phyloP scores from a whole-genome alignment of 2,113 vertebrate species.

The Aldabrachelys gigantea region DNA sequence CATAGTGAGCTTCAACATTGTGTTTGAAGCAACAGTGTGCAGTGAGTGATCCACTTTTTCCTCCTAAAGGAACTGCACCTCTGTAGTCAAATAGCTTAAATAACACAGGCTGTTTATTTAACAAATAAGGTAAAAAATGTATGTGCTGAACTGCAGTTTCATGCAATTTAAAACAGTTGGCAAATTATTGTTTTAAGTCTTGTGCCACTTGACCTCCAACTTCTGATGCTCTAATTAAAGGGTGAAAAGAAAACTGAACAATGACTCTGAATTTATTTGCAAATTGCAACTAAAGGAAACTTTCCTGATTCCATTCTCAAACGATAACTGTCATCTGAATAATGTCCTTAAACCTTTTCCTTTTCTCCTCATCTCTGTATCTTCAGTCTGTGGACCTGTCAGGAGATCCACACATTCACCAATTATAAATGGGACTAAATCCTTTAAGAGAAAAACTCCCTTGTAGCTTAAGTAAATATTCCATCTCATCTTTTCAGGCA shows the following conservation, averaged over 20 bases:
- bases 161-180: background rate
- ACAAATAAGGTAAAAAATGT: background rate
- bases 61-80: background rate
- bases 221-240: background rate
- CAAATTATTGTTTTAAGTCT: background rate
- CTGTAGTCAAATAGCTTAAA: background rate
- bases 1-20: background rate
- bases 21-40: background rate
- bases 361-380: background rate
- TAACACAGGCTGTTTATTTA: background rate
- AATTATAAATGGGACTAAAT: slow-evolving; percentile 61
- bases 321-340: slow-evolving; percentile 31
- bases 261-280: background rate
- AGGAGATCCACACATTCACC: slow-evolving; percentile 50
- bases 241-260: background rate
- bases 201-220: background rate
- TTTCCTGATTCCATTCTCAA: background rate
- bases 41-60: background rate
- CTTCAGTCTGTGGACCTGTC: slow-evolving; percentile 31
- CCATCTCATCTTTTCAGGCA: slow-evolving; percentile 50
- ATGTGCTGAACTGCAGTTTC: background rate
- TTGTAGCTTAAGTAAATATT: slow-evolving; percentile 53
- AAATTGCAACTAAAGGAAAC: background rate
- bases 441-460: slow-evolving; percentile 55
- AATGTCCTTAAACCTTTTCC: slow-evolving; percentile 45